A percentile compares a stretch with the other conserved stretches of the same genome.
Conservation (phyloP, 2,113 vertebrate species). For the Bucco capensis region DNA sequence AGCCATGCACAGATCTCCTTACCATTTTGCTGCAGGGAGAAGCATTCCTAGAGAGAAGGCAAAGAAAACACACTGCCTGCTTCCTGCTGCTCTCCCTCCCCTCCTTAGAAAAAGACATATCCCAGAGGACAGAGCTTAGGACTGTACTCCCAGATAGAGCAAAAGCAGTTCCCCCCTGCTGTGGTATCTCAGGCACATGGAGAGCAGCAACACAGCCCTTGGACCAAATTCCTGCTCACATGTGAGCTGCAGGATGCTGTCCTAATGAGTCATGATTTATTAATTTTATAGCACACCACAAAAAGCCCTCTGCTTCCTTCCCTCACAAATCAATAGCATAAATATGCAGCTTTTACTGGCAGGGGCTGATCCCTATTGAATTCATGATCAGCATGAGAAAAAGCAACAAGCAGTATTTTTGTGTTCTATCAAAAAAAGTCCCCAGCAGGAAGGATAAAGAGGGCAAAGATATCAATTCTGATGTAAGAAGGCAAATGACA, state of each 20-base stretch:
- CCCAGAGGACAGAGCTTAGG: neutral
- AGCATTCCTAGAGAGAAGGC: neutral
- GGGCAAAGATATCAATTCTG: neutral
- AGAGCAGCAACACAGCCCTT: neutral
- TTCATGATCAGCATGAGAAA: conserved; percentile 14
- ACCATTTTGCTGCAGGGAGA: neutral
- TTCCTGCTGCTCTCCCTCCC: neutral
- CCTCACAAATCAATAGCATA: conserved; percentile 38
- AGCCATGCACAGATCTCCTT: no score
- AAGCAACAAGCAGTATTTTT: neutral
- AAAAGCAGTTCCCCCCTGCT: neutral
- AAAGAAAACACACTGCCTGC: fast-evolving
- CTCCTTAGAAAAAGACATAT: neutral
- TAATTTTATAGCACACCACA: conserved; percentile 33
- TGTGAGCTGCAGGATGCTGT: neutral
- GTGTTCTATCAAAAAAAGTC: neutral
- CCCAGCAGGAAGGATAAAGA: neutral
- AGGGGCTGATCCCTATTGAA: conserved; percentile 12
- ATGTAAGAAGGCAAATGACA: neutral
- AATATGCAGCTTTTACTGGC: conserved; percentile 39
- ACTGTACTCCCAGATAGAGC: neutral
- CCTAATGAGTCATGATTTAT: conserved; percentile 53
- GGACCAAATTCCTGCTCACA: neutral
- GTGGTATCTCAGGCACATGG: neutral
- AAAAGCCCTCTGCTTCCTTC: conserved; percentile 30